Conservation (phyloP, 2,888 invertebrate genomes). For the Limnephilus lunatus region DNA sequence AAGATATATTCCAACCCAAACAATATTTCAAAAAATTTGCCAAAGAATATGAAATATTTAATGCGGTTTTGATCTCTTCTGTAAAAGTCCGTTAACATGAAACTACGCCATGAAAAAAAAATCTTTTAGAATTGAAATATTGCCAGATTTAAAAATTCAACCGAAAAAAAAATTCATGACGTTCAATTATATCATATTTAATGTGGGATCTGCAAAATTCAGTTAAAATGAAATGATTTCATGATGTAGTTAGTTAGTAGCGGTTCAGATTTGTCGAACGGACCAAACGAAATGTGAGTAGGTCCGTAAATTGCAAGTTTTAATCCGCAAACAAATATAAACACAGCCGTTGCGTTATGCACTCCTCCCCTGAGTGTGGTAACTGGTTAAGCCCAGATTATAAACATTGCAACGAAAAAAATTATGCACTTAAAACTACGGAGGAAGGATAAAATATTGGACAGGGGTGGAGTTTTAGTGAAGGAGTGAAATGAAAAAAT, state of each 20-base stretch:
- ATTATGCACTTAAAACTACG: background rate
- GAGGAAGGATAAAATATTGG: background rate
- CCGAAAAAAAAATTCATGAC: background rate
- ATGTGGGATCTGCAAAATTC: background rate
- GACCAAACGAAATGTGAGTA: slow-evolving; percentile 21
- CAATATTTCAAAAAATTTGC: too few relatives aligned
- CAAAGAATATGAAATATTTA: background rate
- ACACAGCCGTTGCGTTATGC: slow-evolving; percentile 46
- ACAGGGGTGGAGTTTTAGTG: background rate
- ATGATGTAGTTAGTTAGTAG: slow-evolving; percentile 13
- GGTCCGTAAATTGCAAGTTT: slow-evolving; percentile 50
- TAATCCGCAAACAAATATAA: slow-evolving; percentile 54
- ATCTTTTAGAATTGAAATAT: too few relatives aligned
- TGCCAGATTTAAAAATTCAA: background rate
- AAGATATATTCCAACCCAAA: too few relatives aligned
- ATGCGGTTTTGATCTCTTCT: background rate
- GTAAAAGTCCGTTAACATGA: background rate
- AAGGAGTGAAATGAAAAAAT: background rate
- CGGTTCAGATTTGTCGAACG: slow-evolving; percentile 49
- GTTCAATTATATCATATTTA: background rate
- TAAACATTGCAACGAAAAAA: background rate
- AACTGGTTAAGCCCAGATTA: slow-evolving; percentile 12
- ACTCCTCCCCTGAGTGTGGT: background rate
- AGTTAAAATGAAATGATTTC: slow-evolving; percentile 40
- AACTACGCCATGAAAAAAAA: too few relatives aligned